Evolutionary conservation across 2,797 vertebrate species (phyloP), one percentile per base, ranked within the genome.

Genomic region (Oreortyx pictus): DNA sequence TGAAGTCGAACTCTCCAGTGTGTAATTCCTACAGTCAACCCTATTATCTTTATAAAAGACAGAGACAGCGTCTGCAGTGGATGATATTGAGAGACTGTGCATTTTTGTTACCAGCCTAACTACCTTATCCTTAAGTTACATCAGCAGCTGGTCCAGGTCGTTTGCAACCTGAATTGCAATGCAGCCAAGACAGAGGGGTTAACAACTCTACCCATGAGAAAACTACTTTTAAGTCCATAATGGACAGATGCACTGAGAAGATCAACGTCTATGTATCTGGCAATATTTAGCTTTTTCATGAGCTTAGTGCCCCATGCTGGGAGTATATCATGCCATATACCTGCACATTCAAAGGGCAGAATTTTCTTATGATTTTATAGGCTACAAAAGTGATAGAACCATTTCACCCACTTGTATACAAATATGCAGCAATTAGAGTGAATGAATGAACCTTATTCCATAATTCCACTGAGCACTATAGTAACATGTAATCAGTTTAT

Each of bases 401-500:
- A 80, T 75, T 92, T 89, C 68, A 82, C 65, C n/a, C 87, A 88
- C 94, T 96, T 94, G 92, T 97, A 93, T 94, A 96, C 80, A 96
- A 96, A 92, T 93, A 93, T 71, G 43, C 60, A 84, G 57, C 82
- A 95, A 92, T 94, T 97, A 96, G 78, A 91, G 70, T 68, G 93
- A 90, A 92, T 95, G 89, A 97, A 94, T 95, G 92, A 93, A 93
- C 54, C 20, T 56, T 70, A 92, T 56, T 61, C 90, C 68, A 73
- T 95, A 95, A 96, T 96, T 97, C 93, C 92, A 91, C 80, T 57
- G 89, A 96, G 92, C 78, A 78, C 87, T 62, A 47, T 74, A 93
- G 72, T 89, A 94, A 91, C 76, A 80, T 89, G 81, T 95, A 95
- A 96, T 95, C 90, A 93, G 88, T 96, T 97, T 97, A 96, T 96